Percentiles rank a stretch among this genome's conserved stretches.
phyloP scores from a whole-genome alignment of 2,888 invertebrate species.

The Tinea semifulvella region DNA sequence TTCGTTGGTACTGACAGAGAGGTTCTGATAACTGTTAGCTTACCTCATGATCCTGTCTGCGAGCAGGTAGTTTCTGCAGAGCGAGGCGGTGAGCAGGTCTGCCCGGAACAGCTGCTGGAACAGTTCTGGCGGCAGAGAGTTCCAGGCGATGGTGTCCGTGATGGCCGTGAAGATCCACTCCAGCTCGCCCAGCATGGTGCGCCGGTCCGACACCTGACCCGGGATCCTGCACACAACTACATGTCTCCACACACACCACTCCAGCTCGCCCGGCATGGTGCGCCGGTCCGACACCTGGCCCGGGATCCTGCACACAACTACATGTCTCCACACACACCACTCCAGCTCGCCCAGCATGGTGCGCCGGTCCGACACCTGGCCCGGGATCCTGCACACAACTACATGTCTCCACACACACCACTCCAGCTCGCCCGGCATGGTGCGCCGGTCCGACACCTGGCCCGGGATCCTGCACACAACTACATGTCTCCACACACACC shows the following conservation, averaged over 20 bases:
- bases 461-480: constrained; percentile 96
- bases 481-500: too few relatives aligned
- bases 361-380: constrained; percentile 90
- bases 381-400: constrained; percentile 94
- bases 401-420: too few relatives aligned
- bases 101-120: constrained; percentile 98
- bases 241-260: too few relatives aligned
- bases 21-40: too few relatives aligned
- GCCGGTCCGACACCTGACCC: constrained; percentile 91
- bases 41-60: constrained; percentile 94
- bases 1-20: too few relatives aligned
- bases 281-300: constrained; percentile 93
- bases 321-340: too few relatives aligned
- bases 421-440: constrained; percentile 98
- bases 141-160: constrained; percentile 99
- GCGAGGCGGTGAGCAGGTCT: constrained; percentile 96
- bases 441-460: constrained; percentile 90
- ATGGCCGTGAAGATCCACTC: constrained; percentile 99
- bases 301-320: constrained; percentile 92
- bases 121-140: constrained; percentile 90
- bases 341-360: constrained; percentile 99
- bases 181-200: constrained; percentile 97
- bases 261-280: constrained; percentile 97
- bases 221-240: constrained; percentile 94
- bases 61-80: constrained; percentile 96